These are phyloP conservation scores for Andrena fulva DNA, from an alignment of 2,888 invertebrate genomes.

Conservation along the genomic window DNA sequence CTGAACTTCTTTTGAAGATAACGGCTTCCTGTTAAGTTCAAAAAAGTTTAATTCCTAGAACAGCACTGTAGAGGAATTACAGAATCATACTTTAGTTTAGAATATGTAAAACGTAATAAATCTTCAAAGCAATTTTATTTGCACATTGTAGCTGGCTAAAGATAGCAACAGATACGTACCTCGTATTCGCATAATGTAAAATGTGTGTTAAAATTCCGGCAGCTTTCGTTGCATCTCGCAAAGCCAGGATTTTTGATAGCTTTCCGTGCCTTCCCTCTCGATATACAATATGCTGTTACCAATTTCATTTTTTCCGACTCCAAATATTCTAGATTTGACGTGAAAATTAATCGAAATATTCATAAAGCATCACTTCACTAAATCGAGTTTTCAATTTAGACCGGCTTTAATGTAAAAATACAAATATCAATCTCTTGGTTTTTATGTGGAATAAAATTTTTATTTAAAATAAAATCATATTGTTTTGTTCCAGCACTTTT, in stretches of 20 bases:
- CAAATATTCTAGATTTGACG: background rate
- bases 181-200: background rate
- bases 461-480: background rate
- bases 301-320: background rate
- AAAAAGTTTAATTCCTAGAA: too few species aligned
- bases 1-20: background rate
- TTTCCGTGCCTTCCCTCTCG: background rate
- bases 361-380: background rate
- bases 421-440: slow-evolving; percentile 9
- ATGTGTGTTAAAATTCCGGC: background rate
- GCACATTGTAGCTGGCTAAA: background rate
- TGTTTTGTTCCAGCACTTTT: background rate
- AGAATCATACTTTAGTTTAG: too few species aligned
- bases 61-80: too few species aligned
- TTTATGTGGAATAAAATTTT: slow-evolving; percentile 16
- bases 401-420: background rate
- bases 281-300: too few species aligned
- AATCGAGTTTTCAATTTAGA: background rate
- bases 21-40: too few species aligned
- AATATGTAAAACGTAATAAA: background rate
- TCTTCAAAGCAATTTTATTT: background rate
- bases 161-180: background rate
- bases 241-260: background rate
- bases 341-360: slow-evolving; percentile 14
- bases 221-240: background rate